These are phyloP conservation scores for Embidobia sp. DNA, from an alignment of 2,888 invertebrate genomes.

Conservation along the genomic window DNA sequence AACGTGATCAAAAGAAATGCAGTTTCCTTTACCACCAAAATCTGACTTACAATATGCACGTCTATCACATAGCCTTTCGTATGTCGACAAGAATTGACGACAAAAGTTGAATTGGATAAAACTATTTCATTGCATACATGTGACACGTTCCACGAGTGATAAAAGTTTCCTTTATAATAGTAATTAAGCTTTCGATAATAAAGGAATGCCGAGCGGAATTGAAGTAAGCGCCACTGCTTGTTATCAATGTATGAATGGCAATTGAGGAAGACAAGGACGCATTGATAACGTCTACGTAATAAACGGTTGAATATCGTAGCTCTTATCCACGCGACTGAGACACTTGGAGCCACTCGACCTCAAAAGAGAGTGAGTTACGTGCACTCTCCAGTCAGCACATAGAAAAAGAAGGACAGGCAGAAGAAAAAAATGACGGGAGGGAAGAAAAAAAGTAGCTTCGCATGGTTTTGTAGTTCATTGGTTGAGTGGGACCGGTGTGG, in stretches of 20 bases:
- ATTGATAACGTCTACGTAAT: slow-evolving; percentile 62
- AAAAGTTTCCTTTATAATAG: slow-evolving; percentile 35
- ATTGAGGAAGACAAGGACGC: slow-evolving; percentile 59
- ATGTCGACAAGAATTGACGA: slow-evolving; percentile 1
- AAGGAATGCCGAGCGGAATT: slow-evolving; percentile 25
- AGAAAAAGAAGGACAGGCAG: slow-evolving; percentile 21
- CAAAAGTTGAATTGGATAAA: slow-evolving; percentile 43
- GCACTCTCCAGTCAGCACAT: slow-evolving; percentile 50
- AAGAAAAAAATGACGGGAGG: slow-evolving; percentile 2
- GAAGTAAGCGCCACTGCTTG: slow-evolving; percentile 34
- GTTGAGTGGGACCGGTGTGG: slow-evolving; percentile 32
- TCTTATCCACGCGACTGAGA: slow-evolving; percentile 63
- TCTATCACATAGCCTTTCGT: slow-evolving; percentile 18
- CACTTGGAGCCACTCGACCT: slow-evolving; percentile 60
- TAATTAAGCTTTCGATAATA: slow-evolving; percentile 52
- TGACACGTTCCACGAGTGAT: slow-evolving; percentile 26
- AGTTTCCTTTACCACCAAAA: neutral
- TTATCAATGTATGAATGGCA: slow-evolving; percentile 56
- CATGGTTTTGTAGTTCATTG: slow-evolving; percentile 55
- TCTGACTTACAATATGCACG: slow-evolving; percentile 2
- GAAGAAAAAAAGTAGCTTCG: slow-evolving; percentile 41
- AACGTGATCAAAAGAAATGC: slow-evolving; percentile 11
- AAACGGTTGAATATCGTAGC: slow-evolving; percentile 61
- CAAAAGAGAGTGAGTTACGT: slow-evolving; percentile 64
- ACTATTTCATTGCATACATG: slow-evolving; percentile 12